These are phyloP conservation scores for Acanthochromis polyacanthus DNA, from an alignment of 2,113 vertebrate species.

Conservation along the genomic window DNA sequence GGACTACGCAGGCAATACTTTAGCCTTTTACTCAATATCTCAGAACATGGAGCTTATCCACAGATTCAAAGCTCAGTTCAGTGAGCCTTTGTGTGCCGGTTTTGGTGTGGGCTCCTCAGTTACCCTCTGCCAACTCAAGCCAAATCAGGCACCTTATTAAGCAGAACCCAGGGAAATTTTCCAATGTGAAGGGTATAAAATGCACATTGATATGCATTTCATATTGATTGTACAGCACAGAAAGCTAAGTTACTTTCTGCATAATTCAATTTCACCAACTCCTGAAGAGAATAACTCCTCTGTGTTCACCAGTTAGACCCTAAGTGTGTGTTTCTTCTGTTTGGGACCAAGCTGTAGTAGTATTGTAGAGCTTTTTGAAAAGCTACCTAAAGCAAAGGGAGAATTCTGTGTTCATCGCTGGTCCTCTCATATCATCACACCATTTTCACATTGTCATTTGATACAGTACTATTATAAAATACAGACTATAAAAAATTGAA, in stretches of 20 bases:
- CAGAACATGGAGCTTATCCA: conserved; percentile 85
- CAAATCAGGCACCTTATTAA: conserved; percentile 54
- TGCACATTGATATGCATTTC: neutral
- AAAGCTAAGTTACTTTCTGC: neutral
- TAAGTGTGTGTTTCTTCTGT: neutral
- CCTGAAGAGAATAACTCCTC: neutral
- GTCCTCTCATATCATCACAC: too few species aligned
- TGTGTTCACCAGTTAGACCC: neutral
- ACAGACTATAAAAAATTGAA: too few species aligned
- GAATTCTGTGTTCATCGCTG: too few species aligned
- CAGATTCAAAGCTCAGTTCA: conserved; percentile 88
- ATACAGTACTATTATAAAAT: too few species aligned
- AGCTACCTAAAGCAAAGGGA: too few species aligned
- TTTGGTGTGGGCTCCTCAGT: conserved; percentile 92
- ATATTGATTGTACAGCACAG: neutral
- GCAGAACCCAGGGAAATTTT: neutral
- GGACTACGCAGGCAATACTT: conserved; percentile 83
- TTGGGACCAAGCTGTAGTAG: neutral
- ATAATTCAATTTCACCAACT: neutral
- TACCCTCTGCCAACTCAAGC: conserved; percentile 77
- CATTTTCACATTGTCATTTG: too few species aligned
- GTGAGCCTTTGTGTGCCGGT: conserved; percentile 87
- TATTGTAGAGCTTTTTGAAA: neutral
- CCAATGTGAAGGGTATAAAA: neutral
- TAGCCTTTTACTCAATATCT: conserved; percentile 91